Conservation (phyloP, 2,797 vertebrate species). For the Mycteria americana region DNA sequence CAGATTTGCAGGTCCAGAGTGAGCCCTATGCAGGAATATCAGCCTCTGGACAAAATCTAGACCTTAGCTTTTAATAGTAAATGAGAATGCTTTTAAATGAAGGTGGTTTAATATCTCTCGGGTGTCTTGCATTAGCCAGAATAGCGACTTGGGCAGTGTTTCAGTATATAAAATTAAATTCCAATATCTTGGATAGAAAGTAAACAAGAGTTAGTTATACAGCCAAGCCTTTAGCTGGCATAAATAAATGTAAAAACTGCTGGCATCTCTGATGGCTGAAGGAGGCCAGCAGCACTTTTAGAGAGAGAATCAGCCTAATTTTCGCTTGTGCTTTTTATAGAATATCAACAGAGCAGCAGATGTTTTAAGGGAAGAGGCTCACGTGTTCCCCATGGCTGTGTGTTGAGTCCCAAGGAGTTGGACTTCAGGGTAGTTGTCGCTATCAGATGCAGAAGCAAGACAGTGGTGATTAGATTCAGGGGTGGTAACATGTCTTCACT, state of each 20-base stretch:
- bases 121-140: background rate
- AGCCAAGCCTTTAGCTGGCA: background rate
- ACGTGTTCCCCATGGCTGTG: rapidly evolving
- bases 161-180: background rate
- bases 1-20: background rate
- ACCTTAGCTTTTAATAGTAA: background rate
- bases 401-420: background rate
- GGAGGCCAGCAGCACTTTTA: background rate
- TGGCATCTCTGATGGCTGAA: background rate
- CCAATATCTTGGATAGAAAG: background rate
- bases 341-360: background rate
- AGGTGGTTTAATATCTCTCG: background rate
- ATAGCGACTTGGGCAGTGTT: background rate
- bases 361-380: background rate
- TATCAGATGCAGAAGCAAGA: background rate
- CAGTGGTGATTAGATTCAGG: background rate
- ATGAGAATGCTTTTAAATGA: rapidly evolving
- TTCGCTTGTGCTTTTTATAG: rapidly evolving
- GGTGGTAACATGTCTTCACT: background rate
- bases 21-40: background rate
- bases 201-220: background rate
- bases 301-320: background rate
- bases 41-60: background rate
- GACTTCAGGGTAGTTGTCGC: rapidly evolving
- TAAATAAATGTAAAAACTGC: background rate